phyloP scores from a whole-genome alignment of 2,797 vertebrate genomes.

The Trichosurus vulpecula region DNA sequence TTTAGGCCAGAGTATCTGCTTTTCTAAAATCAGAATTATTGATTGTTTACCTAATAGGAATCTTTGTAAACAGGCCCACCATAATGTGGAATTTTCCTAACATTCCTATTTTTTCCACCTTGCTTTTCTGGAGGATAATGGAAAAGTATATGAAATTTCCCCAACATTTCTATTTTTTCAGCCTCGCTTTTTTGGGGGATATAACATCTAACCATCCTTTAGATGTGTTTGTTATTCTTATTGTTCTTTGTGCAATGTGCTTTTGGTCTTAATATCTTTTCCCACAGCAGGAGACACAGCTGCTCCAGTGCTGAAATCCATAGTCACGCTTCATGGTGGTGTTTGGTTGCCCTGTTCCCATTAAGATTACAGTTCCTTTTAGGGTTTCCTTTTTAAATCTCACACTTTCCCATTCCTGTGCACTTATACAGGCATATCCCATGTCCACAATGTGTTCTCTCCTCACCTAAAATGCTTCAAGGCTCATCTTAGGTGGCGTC shows the following conservation, averaged over 20 bases:
- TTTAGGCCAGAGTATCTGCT: not conserved
- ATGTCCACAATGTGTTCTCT: not conserved
- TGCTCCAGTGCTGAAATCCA: not conserved
- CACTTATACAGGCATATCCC: not conserved
- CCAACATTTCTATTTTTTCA: not conserved
- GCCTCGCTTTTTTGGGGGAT: not conserved
- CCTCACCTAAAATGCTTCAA: not conserved
- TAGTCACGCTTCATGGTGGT: not conserved
- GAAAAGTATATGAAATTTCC: not conserved
- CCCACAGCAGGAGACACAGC: not conserved
- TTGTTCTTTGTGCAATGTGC: not conserved
- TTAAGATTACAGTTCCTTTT: not conserved
- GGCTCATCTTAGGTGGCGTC: not conserved
- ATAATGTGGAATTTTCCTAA: not conserved
- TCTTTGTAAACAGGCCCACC: not conserved
- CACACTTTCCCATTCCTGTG: not conserved
- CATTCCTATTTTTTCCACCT: not conserved
- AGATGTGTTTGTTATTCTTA: not conserved
- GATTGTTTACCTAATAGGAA: not conserved
- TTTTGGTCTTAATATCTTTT: not conserved
- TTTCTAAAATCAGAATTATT: not conserved
- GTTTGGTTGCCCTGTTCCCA: not conserved
- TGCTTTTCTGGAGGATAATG: not conserved
- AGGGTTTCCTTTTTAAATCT: not conserved
- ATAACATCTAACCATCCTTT: not conserved